Conservation (phyloP, 2,113 vertebrate genomes). For the Vicugna pacos region DNA sequence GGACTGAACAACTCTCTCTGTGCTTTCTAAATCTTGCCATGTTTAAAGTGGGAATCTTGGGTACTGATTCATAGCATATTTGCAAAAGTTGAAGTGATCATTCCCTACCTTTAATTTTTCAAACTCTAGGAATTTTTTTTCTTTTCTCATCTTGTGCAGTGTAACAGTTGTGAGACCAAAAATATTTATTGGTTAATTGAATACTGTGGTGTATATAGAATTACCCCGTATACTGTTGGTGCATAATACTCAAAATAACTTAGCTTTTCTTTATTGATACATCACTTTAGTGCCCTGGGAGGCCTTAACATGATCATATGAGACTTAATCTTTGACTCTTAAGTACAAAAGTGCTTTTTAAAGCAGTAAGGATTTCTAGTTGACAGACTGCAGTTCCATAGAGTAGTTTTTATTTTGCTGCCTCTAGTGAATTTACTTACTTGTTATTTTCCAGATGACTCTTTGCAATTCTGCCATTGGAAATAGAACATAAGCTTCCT, state of each 20-base stretch:
- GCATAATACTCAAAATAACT: not conserved
- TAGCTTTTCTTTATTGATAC: not conserved
- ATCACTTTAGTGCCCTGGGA: not conserved
- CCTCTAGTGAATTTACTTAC: not conserved
- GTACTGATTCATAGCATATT: not conserved
- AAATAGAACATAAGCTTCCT: not conserved
- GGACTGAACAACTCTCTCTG: slow-evolving; percentile 32
- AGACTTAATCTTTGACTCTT: not conserved
- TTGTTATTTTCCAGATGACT: slow-evolving; percentile 45
- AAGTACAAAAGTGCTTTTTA: not conserved
- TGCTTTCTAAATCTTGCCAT: slow-evolving; percentile 38
- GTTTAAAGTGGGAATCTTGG: not conserved
- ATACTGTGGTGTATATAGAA: not conserved
- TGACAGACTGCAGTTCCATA: not conserved
- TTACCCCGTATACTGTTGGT: not conserved
- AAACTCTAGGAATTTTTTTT: not conserved
- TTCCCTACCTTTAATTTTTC: slow-evolving; percentile 19
- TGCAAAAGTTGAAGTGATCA: not conserved
- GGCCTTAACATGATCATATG: not conserved
- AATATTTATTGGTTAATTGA: slow-evolving; percentile 11
- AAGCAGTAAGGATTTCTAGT: not conserved
- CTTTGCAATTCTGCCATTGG: not conserved
- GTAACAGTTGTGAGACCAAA: slow-evolving; percentile 20
- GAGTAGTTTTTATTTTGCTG: slow-evolving; percentile 6
- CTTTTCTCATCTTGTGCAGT: not conserved